phyloP scores from a whole-genome alignment of 1,140 invertebrate genomes.

The Vollenhovia emeryi region DNA sequence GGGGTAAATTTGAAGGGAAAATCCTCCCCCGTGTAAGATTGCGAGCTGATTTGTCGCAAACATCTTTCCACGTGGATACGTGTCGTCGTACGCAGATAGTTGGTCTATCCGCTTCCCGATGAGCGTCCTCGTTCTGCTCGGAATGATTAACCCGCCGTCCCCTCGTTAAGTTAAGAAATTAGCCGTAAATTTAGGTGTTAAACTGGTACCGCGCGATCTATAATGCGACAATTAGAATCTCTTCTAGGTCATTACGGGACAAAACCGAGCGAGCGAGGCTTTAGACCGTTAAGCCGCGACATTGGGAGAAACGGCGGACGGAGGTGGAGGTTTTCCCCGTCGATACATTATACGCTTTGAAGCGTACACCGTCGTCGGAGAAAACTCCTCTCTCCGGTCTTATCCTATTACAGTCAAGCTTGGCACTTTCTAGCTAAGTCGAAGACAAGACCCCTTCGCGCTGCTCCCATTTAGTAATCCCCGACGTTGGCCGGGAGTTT shows the following conservation, averaged over 20 bases:
- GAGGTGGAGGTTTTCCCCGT: slow-evolving; percentile 32
- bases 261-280: slow-evolving; percentile 37
- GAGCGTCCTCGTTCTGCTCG: background rate
- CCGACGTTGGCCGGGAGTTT: slow-evolving; percentile 80
- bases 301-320: slow-evolving; percentile 21
- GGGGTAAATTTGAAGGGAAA: too few relatives aligned
- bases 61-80: background rate
- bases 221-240: slow-evolving; percentile 45
- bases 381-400: slow-evolving; percentile 70
- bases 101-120: background rate
- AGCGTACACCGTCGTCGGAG: slow-evolving; percentile 48
- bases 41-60: background rate
- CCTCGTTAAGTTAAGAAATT: background rate
- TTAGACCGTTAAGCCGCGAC: slow-evolving; percentile 23
- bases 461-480: slow-evolving; percentile 81
- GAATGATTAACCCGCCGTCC: background rate
- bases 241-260: slow-evolving; percentile 22
- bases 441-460: slow-evolving; percentile 74
- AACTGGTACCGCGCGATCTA: background rate
- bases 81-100: background rate
- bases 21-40: too few relatives aligned
- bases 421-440: slow-evolving; percentile 75
- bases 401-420: slow-evolving; percentile 75
- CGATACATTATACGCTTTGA: slow-evolving; percentile 59
- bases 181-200: slow-evolving; percentile 12